Base-by-base conservation (phyloP, 2,113 vertebrate genomes). In the Pleuronectes platessa region DNA sequence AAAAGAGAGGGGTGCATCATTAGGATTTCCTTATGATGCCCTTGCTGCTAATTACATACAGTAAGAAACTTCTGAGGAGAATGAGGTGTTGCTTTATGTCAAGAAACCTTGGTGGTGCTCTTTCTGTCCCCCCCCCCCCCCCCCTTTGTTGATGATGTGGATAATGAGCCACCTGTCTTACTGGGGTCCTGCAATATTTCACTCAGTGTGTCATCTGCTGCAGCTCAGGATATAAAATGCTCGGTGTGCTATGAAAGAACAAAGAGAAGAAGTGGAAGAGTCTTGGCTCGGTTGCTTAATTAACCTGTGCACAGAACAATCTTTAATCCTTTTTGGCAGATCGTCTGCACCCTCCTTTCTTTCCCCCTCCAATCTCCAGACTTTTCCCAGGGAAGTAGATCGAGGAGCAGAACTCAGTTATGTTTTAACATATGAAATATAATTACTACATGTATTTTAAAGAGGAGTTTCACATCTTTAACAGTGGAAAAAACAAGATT, bases 121-220 rank as follows among this genome's bases (percentile, higher is more conserved):
- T 62, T 5, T 37, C 53, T 62, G 55, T 76, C 64, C 61, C 65
- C 63, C 51, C 20, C 27, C 72, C 64, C 61, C 65, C 63, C 51
- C 20, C 27, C 72, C 79, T 79, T 84, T 86, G 79, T 77, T 79
- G 88, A 83, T 83, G 86, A 88, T 82, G 80, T 92, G 81, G 79
- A 82, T 92, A 93, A 92, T 92, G 90, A 94, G 87, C 88, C 90
- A 90, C 90, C 92, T 91, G 91, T 89, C 88, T 90, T 58, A 58
- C 65, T 24, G 72, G 31, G 87, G 67, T 79, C 86, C 74, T 86
- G 83, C 70, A 80, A 85, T 80, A 83, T 85, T 84, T 88, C 84
- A 79, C 81, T 83, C 78, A 54, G 67, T 67, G 31, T 90, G 87
- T 90, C 80, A 72, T 88, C 84, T 79, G 55, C 82, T n/a, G 20